Percentiles rank a stretch among this genome's conserved stretches.
These are phyloP conservation scores for Parelbella ahira DNA, from an alignment of 2,888 invertebrate genomes.

Conservation along the genomic window DNA sequence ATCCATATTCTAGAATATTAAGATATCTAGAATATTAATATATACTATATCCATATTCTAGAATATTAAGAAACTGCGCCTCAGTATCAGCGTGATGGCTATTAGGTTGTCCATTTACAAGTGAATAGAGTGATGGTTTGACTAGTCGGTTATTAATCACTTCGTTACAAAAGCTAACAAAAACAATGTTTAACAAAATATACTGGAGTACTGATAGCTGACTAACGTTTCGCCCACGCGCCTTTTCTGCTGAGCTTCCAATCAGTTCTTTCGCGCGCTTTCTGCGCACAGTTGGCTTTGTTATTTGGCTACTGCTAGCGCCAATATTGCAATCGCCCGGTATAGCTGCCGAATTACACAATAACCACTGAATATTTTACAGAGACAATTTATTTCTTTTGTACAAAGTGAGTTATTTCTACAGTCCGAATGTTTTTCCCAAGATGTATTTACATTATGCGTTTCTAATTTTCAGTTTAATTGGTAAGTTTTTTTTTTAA, in stretches of 20 bases:
- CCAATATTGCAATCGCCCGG: slow-evolving; percentile 25
- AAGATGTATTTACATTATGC: slow-evolving; percentile 49
- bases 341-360: slow-evolving; percentile 11
- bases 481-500: slow-evolving; percentile 55
- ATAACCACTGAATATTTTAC: slow-evolving; percentile 9
- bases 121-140: no score
- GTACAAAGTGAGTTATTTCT: slow-evolving; percentile 2
- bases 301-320: slow-evolving; percentile 27
- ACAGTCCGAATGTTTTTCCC: slow-evolving; percentile 41
- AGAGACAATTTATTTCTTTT: slow-evolving; percentile 13
- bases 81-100: no score
- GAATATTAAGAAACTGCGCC: no score
- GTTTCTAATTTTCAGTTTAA: slow-evolving; percentile 41
- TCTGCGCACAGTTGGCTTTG: slow-evolving; percentile 53
- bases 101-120: no score
- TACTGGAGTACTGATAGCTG: slow-evolving; percentile 14
- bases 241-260: slow-evolving; percentile 28
- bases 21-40: no score
- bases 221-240: slow-evolving; percentile 14
- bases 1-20: no score
- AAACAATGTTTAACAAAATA: no score
- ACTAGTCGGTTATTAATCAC: no score
- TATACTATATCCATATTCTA: no score
- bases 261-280: slow-evolving; percentile 61
- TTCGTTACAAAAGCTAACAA: no score